Percentiles rank a stretch among this genome's conserved stretches.
Conservation (phyloP, 2,797 vertebrate genomes). For the Channa striata region DNA sequence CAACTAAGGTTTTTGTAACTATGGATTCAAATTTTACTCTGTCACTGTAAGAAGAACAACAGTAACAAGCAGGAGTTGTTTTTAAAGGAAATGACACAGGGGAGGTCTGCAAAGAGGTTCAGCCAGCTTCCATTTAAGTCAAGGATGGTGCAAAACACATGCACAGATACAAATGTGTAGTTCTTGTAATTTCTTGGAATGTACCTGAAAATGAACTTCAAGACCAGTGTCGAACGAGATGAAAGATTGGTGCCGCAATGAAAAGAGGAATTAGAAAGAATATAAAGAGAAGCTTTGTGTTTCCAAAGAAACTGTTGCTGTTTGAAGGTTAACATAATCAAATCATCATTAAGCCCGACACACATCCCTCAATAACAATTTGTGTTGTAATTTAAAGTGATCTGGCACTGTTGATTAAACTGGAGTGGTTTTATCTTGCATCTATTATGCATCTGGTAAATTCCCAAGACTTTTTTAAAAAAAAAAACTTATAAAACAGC, state of each 20-base stretch:
- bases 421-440: background rate
- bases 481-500: background rate
- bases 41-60: no score
- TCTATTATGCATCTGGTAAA: background rate
- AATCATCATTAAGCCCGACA: slow-evolving; percentile 5
- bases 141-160: no score
- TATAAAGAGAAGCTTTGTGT: background rate
- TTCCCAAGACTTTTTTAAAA: background rate
- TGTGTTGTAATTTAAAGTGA: slow-evolving; percentile 9
- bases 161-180: no score
- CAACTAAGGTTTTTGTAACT: background rate
- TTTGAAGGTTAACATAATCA: background rate
- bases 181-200: no score
- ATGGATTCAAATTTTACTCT: no score
- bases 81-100: background rate
- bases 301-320: slow-evolving; percentile 7
- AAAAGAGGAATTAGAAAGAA: background rate
- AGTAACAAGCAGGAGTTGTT: background rate
- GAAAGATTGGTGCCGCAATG: slow-evolving; percentile 19
- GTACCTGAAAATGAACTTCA: no score
- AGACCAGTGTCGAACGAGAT: no score
- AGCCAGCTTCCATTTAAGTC: background rate
- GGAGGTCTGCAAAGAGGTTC: background rate
- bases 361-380: background rate
- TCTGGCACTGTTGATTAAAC: slow-evolving; percentile 4